Percentiles rank a stretch among this genome's conserved stretches.
phyloP scores from a whole-genome alignment of 2,113 vertebrate genomes.

The Amazona guildingii region DNA sequence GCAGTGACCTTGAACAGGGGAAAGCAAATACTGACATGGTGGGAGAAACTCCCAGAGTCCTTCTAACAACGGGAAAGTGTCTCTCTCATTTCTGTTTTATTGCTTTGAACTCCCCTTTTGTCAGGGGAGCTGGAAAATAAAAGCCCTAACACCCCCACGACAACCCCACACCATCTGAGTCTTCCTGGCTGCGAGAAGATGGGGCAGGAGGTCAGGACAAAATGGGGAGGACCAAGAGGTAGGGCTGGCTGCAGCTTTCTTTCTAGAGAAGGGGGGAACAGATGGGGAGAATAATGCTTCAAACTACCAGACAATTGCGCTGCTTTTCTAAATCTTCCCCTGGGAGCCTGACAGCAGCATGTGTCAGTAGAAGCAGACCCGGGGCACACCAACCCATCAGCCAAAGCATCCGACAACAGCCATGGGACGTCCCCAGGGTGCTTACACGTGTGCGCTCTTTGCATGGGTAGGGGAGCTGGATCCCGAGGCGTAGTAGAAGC shows the following conservation, averaged over 20 bases:
- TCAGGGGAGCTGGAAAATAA: slow-evolving; percentile 24
- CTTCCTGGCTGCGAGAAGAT: background rate
- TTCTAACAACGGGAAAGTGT: slow-evolving; percentile 42
- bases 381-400: slow-evolving; percentile 31
- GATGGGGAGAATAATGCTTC: slow-evolving; percentile 13
- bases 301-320: slow-evolving; percentile 41
- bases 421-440: background rate
- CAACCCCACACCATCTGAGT: background rate
- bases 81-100: slow-evolving; percentile 27
- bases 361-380: slow-evolving; percentile 13
- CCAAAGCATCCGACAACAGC: slow-evolving; percentile 46
- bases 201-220: background rate
- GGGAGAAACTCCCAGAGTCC: slow-evolving; percentile 47
- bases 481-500: slow-evolving; percentile 91
- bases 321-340: slow-evolving; percentile 60
- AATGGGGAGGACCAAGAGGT: background rate
- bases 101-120: slow-evolving; percentile 29
- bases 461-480: slow-evolving; percentile 86
- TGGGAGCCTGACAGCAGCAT: slow-evolving; percentile 14
- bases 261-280: slow-evolving; percentile 38
- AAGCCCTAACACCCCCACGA: background rate
- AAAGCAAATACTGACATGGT: background rate
- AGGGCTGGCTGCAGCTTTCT: slow-evolving; percentile 51
- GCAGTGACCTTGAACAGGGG: slow-evolving; percentile 49
- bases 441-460: slow-evolving; percentile 90